Conservation (phyloP, 2,888 invertebrate genomes). For the Eupithecia tripunctaria region DNA sequence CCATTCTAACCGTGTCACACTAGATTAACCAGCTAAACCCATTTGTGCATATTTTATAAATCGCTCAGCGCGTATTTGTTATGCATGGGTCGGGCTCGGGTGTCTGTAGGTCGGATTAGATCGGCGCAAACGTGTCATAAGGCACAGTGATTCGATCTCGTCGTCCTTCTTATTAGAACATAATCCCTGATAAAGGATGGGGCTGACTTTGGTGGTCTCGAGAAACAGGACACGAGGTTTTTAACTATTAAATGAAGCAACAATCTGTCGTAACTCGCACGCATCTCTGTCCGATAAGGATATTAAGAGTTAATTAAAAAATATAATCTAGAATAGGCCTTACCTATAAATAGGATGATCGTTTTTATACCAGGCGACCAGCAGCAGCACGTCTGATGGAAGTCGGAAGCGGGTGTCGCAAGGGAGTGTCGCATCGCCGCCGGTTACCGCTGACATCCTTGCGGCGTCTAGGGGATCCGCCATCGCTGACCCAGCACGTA, state of each 20-base stretch:
- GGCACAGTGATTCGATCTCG: conserved; percentile 25
- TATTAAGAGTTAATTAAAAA: neutral
- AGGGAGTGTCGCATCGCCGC: conserved; percentile 91
- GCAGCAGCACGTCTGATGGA: conserved; percentile 90
- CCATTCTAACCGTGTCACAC: conserved; percentile 26
- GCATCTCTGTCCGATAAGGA: neutral
- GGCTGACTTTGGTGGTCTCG: neutral
- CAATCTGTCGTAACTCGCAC: neutral
- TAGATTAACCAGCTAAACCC: conserved; percentile 30
- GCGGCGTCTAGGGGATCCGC: conserved; percentile 84
- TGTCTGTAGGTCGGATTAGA: conserved; percentile 30
- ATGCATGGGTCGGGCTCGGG: conserved; percentile 32
- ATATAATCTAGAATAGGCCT: neutral
- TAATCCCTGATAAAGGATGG: neutral
- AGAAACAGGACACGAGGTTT: neutral
- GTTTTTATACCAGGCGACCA: conserved; percentile 96
- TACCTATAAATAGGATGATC: conserved; percentile 96
- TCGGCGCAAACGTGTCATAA: conserved; percentile 32
- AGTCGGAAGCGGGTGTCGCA: conserved; percentile 93
- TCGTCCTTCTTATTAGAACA: conserved; percentile 11
- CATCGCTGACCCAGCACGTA: conserved; percentile 62
- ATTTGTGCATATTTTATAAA: conserved; percentile 35
- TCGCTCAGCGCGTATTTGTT: conserved; percentile 34
- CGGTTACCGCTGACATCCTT: conserved; percentile 89
- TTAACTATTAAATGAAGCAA: neutral